Evolutionary conservation across 2,797 vertebrate species (phyloP), one percentile per base, ranked within the genome.

Genomic region (Leuciscus waleckii): DNA sequence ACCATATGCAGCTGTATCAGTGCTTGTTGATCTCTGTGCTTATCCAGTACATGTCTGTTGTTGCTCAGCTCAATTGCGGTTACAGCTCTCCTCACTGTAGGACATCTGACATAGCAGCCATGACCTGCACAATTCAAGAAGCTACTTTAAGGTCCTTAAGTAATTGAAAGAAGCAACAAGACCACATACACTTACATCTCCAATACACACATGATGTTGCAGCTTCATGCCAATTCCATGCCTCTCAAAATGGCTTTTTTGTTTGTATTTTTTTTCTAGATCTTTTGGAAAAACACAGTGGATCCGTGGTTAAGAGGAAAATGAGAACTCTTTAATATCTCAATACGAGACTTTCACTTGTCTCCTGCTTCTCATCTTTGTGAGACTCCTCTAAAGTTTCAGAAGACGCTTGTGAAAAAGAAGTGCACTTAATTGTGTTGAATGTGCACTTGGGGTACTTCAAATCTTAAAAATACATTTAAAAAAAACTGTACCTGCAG

Each of bases 91-190:
- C 29, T 43, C 54, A 41, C 74, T 19, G 19, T 35, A 69, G 63
- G 67, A 54, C 79, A 85, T 63, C 79, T 76, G 63, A 85, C 80
- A 79, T 67, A 81, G 54, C 65, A 63, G 81, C 63, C 70, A 65
- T 70, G 39, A 78, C 67, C 71, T 88, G 83, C 78, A 89, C 88
- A 83, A 88, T 88, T 87, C 79, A 89, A 63, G 79, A 68, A 85
- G 51, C 76, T 86, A 56, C 78, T 80, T 79, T 39, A 76, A 74
- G 35, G 70, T 71, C 85, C 14, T 85, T 46, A 85, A 84, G 84
- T 85, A 89, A 89, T 86, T 86, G 85, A 79, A 78, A 77, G 51
- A 77, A 43, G 39, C 51, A 79, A 70, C 29, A 54, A 75, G 26
- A 82, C 79, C 87, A 83, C 90, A 43, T 84, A 75, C 63, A 90